Conservation (phyloP, 2,888 invertebrate species). For the Temnothorax ravouxi region DNA sequence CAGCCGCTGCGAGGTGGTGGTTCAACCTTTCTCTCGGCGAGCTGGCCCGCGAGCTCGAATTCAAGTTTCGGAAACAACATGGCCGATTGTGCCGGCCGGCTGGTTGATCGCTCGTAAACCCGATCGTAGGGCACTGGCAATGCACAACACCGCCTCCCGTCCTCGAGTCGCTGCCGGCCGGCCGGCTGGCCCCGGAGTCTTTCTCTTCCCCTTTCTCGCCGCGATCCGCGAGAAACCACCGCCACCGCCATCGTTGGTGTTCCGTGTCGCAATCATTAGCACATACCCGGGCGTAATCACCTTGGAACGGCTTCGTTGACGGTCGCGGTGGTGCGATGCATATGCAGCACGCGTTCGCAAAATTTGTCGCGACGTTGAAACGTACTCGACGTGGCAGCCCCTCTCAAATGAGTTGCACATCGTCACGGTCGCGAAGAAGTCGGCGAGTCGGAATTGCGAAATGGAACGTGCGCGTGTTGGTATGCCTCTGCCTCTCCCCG, state of each 20-base stretch:
- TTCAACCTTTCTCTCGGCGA: slow-evolving; percentile 70
- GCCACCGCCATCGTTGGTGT: slow-evolving; percentile 60
- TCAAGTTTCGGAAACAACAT: slow-evolving; percentile 72
- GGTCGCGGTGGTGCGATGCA: slow-evolving; percentile 54
- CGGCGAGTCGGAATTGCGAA: slow-evolving; percentile 67
- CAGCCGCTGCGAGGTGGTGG: slow-evolving; percentile 39
- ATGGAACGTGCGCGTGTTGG: slow-evolving; percentile 70
- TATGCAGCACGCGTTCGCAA: slow-evolving; percentile 65
- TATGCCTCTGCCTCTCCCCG: slow-evolving; percentile 65
- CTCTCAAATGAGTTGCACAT: slow-evolving; percentile 60
- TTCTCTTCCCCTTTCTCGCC: neutral
- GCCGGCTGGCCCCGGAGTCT: slow-evolving; percentile 33
- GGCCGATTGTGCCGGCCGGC: slow-evolving; percentile 42
- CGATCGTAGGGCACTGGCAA: slow-evolving; percentile 68
- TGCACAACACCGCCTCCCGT: slow-evolving; percentile 65
- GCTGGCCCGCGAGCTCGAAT: slow-evolving; percentile 66
- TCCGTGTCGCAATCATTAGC: slow-evolving; percentile 75
- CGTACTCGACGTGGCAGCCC: slow-evolving; percentile 53
- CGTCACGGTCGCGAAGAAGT: slow-evolving; percentile 38
- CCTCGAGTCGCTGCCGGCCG: slow-evolving; percentile 31
- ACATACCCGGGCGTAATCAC: slow-evolving; percentile 72
- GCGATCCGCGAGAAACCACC: slow-evolving; percentile 38
- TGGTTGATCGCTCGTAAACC: slow-evolving; percentile 63
- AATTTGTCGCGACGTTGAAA: slow-evolving; percentile 64
- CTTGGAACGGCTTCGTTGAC: slow-evolving; percentile 67